These are phyloP conservation scores for Melieria omissa DNA, from an alignment of 2,888 invertebrate species.

Conservation along the genomic window DNA sequence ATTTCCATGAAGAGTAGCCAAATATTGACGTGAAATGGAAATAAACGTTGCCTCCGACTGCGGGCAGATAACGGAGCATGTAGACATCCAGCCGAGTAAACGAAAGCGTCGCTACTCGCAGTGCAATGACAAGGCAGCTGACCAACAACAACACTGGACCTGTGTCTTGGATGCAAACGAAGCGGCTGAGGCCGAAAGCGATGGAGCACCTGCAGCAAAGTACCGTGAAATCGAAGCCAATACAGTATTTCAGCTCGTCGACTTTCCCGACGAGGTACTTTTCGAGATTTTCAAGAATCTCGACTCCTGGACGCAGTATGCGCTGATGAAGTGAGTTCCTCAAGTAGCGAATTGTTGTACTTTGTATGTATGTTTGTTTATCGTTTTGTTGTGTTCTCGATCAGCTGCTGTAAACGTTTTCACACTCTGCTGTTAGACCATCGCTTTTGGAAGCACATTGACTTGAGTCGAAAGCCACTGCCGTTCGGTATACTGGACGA, in stretches of 20 bases:
- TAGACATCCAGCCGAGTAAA: background rate
- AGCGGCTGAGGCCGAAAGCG: conserved; percentile 16
- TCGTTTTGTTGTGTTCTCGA: conserved; percentile 10
- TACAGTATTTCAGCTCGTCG: conserved; percentile 47
- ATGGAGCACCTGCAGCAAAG: conserved; percentile 43
- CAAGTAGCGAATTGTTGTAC: background rate
- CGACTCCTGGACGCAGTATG: conserved; percentile 59
- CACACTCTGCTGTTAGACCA: conserved; percentile 59
- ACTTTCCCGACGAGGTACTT: conserved; percentile 63
- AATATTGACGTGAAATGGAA: no score
- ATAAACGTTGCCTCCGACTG: no score
- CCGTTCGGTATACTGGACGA: conserved; percentile 57
- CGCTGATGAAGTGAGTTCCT: conserved; percentile 58
- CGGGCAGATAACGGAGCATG: no score
- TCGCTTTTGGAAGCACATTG: conserved; percentile 62
- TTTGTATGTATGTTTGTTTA: conserved; percentile 1
- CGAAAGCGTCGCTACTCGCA: conserved; percentile 54
- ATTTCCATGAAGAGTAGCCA: no score
- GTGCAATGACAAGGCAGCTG: conserved; percentile 3
- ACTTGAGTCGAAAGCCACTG: conserved; percentile 57
- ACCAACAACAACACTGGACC: background rate
- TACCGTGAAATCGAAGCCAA: conserved; percentile 47
- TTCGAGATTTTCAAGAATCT: conserved; percentile 63
- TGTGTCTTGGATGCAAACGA: background rate
- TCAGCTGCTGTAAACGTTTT: conserved; percentile 61